Percentiles rank a stretch among this genome's conserved stretches.
Evolutionary conservation across 2,888 invertebrate species (phyloP).

Genomic region (Dicyrtoma fusca): DNA sequence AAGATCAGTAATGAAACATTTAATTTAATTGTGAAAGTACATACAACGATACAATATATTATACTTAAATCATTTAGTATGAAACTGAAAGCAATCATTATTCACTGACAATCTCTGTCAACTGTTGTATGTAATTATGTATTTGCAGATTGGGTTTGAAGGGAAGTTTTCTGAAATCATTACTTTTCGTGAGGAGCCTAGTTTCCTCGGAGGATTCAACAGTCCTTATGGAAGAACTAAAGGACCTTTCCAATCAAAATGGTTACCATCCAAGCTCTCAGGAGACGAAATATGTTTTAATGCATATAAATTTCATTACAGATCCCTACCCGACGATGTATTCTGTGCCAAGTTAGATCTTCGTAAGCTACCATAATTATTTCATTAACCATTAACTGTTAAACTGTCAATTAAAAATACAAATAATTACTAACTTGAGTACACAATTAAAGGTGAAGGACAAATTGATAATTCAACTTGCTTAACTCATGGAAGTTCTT

Average conservation of each 20-base stretch:
- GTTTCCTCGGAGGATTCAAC: conserved; percentile 9
- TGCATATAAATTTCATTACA: conserved; percentile 20
- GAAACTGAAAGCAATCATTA: too few species aligned
- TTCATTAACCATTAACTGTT: too few species aligned
- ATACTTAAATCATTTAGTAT: too few species aligned
- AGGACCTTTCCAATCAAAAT: too few species aligned
- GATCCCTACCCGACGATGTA: neutral
- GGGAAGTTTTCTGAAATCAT: conserved; percentile 4
- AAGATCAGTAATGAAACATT: neutral
- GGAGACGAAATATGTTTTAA: neutral
- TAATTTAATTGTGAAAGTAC: too few species aligned
- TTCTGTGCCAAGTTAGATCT: too few species aligned
- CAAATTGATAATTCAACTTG: conserved; percentile 15
- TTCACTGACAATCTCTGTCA: too few species aligned
- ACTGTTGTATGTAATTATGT: neutral
- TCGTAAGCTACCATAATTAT: too few species aligned
- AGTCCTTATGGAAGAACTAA: neutral
- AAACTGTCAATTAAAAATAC: too few species aligned
- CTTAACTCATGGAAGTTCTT: conserved; percentile 4
- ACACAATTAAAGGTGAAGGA: neutral
- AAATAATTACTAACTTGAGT: neutral
- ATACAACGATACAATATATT: too few species aligned
- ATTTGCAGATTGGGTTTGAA: conserved; percentile 17
- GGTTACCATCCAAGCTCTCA: too few species aligned
- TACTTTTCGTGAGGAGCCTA: neutral